Base-by-base conservation (phyloP, 2,797 vertebrate genomes). In the Sebastes cheni region DNA sequence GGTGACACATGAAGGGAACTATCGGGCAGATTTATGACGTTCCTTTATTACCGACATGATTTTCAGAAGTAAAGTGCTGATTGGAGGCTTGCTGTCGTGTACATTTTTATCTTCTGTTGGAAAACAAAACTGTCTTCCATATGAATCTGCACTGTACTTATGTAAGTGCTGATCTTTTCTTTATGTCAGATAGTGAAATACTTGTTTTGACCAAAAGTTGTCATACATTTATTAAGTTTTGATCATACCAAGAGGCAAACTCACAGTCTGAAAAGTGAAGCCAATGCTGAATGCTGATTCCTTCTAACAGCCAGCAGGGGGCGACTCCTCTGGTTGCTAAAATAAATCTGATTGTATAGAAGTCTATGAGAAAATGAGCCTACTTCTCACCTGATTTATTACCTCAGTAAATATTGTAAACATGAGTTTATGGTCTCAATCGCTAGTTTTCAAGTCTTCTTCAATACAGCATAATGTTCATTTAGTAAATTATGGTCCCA, bases 51-150 rank as follows among this genome's bases (percentile, higher is more conserved):
- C 32, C n/a, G 8, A 27, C 22, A 9, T 18, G 64, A 42, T 58
- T 60, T 73, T 52, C 25, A 25, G 22, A 54, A 2, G 32, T 16
- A 50, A 68, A 20, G 20, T n/a, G 42, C 20, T 54, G 56, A 66
- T 56, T 23, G 72, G 22, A 69, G 8, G 5, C 50, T 62, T 29
- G 67, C n/a, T 65, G 70, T 52, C 20, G 29, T 74, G 52, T 71
- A 32, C 22, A 25, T 55, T 58, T 75, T 82, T 7, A 72, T 67
- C 25, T 68, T 20, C 22, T 62, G 16, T 29, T 72, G 39, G 62
- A 86, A 66, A 55, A 34, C 2, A 23, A 70, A 79, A 36, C 27
- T 30, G 42, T 58, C 56, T 76, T 82, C 71, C 80, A 72, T 58
- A 3, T 32, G 4, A 59, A 23, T 42, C 16, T 67, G 70, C 84